phyloP scores from a whole-genome alignment of 1,140 invertebrate species.

The Maniola jurtina region DNA sequence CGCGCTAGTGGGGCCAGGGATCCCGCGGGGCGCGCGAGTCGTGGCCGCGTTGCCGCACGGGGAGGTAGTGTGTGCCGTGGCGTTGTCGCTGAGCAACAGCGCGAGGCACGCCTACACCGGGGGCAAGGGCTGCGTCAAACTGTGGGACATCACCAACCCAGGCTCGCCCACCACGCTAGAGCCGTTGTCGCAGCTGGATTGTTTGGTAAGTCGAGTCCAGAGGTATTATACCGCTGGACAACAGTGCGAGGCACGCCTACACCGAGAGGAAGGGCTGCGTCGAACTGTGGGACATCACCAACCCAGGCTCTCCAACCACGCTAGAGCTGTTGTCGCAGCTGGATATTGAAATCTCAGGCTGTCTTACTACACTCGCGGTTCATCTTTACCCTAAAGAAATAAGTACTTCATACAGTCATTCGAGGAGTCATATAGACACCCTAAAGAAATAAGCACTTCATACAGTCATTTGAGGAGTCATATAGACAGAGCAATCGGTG shows the following conservation, averaged over 20 bases:
- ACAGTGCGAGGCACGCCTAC: slow-evolving; percentile 96
- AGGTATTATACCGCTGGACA: slow-evolving; percentile 80
- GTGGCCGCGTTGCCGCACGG: slow-evolving; percentile 96
- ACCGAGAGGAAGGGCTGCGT: slow-evolving; percentile 99
- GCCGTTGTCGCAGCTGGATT: slow-evolving; percentile 95
- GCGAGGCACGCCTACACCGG: slow-evolving; percentile 98
- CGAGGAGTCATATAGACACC: too few relatives aligned
- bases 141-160: slow-evolving; percentile 94
- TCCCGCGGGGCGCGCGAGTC: slow-evolving; percentile 93
- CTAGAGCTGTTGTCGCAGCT: slow-evolving; percentile 90
- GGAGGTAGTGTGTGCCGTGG: slow-evolving; percentile 95
- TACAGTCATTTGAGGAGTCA: too few relatives aligned
- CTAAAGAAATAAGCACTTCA: too few relatives aligned
- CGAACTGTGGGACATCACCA: slow-evolving; percentile 96
- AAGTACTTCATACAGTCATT: too few relatives aligned
- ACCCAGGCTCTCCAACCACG: slow-evolving; percentile 85
- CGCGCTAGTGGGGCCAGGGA: slow-evolving; percentile 93
- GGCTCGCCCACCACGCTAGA: slow-evolving; percentile 82
- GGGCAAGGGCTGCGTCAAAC: slow-evolving; percentile 99
- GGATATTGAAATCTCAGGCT: too few relatives aligned
- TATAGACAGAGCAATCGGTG: too few relatives aligned
- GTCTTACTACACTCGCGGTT: too few relatives aligned
- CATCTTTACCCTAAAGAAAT: too few relatives aligned
- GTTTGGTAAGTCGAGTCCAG: slow-evolving; percentile 57
- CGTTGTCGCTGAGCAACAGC: slow-evolving; percentile 88